Evolutionary conservation across 1,140 invertebrate genomes (phyloP), one percentile per base, ranked within the genome.

Genomic region (Campodea augens): DNA sequence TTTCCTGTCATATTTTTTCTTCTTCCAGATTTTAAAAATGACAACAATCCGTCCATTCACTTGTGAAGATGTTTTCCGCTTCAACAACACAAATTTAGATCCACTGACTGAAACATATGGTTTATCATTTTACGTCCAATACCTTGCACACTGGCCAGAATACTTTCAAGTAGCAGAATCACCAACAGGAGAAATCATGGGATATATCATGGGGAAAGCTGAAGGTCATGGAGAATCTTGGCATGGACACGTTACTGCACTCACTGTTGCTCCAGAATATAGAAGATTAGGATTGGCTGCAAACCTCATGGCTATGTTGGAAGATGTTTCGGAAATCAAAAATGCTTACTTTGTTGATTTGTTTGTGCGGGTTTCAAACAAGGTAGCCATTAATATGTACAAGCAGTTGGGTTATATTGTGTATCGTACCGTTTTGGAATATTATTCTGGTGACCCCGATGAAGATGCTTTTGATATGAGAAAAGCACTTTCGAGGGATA

Each of bases 161-260:
- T 97, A 95, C 65, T 96, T 98, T 63, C 87, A 93, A 72, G 80
- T 96, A 23, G 85, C 87, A 18, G 89, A 96, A 71, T 86, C 89
- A 29, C 85, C 89, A 13, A 83, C 75, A 63, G 91, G 89, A 3
- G 80, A 91, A 67, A 90, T 97, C 37, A 97, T 98, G 86, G 93
- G 92, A 51, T 98, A 98, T 57, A 96, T 98, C 40, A 98, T 98
- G 92, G 95, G 92, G 24, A 98, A 98, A 67, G 82, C 91, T 10
- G 95, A 99, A 71, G 95, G 93, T 0, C 73, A 76, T 55, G 78
- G 80, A 47, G 86, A 95, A 56, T 84, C 91, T 58, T 98, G 91
- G 91, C 95, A 98, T 72, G 95, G 95, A 1, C 95, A 99, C 68
- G 93, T 98, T 2, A 98, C 95, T 18, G 92, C 92, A 13, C 67